phyloP scores from a whole-genome alignment of 2,797 vertebrate species.

The Sternarchorhynchus goeldii region DNA sequence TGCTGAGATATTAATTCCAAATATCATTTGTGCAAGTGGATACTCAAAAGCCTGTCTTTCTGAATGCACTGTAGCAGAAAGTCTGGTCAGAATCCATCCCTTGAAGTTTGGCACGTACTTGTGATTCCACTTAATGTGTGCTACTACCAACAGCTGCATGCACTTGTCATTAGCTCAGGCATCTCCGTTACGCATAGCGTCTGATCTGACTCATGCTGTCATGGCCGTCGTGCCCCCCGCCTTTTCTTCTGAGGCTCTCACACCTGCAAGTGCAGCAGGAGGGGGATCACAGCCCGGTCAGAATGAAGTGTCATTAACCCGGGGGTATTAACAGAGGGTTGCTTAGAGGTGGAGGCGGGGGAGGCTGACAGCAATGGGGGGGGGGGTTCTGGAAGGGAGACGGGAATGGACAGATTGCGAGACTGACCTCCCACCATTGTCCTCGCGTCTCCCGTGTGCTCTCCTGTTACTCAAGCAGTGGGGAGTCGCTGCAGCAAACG shows the following conservation, averaged over 20 bases:
- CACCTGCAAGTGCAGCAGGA: conserved; percentile 7
- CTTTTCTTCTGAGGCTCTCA: not conserved
- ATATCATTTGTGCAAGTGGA: not conserved
- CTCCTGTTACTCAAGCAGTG: too few relatives aligned
- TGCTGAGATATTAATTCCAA: not conserved
- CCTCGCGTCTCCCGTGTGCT: conserved; percentile 15
- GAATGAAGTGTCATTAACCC: not conserved
- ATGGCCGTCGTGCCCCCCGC: not conserved
- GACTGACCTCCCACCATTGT: not conserved
- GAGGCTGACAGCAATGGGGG: not conserved
- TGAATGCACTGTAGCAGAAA: not conserved
- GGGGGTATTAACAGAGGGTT: conserved; percentile 5
- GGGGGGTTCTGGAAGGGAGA: not conserved
- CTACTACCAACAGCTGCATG: not conserved
- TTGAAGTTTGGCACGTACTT: not conserved
- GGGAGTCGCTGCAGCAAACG: too few relatives aligned
- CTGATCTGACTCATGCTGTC: conserved; percentile 8
- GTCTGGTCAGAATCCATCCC: too few relatives aligned
- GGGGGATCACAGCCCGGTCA: not conserved
- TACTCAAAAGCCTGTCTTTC: not conserved
- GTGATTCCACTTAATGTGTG: not conserved
- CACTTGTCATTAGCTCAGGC: too few relatives aligned
- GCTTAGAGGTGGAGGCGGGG: conserved; percentile 1
- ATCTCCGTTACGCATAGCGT: too few relatives aligned
- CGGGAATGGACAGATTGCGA: conserved; percentile 20